Evolutionary conservation across 2,113 vertebrate species (phyloP), one percentile per base, ranked within the genome.

Genomic region (Odontophorus gujanensis): DNA sequence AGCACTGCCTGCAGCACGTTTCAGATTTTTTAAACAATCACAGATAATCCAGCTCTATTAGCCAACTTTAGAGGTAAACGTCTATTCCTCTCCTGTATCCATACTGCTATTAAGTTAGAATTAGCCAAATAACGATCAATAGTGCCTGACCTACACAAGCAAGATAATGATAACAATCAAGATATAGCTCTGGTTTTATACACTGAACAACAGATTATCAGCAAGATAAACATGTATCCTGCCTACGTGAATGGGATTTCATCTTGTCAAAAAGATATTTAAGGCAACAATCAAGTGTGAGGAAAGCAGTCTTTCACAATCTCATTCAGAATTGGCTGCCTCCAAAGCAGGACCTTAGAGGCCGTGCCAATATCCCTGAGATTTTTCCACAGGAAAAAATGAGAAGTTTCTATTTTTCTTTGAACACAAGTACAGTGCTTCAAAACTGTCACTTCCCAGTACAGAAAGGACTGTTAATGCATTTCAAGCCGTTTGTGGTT

Each of bases 291-390:
- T 8, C 24, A 85, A 77, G 67, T 3, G 20, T 34, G 50, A 95
- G 47, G 85, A 95, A 92, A 89, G 19, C 38, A 75, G 65, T 19
- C 92, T 93, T 85, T 85, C 87, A 71, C 47, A 86, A 81, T 50
- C 68, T 63, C 36, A 6, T 67, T 83, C 85, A 85, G 28, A 89
- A 51, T 24, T 53, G 40, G 38, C 50, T 85, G 89, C 55, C 81
- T 77, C 34, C 47, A 77, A 82, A 91, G 71, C 14, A 85, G 32
- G 43, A 9, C 34, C 77, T 84, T 51, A 81, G 45, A 68, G n/a
- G 34, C 36, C 77, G 34, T 77, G 76, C 80, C 66, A 90, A n/a
- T 15, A 77, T 22, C 81, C 87, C 80, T 79, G 42, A 76, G 34
- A 13, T 71, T 65, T 13, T 47, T 45, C 40, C n/a, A 32, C 26